Evolutionary conservation across 2,113 vertebrate species (phyloP), one percentile per base, ranked within the genome.

Genomic region (Clupea harengus): DNA sequence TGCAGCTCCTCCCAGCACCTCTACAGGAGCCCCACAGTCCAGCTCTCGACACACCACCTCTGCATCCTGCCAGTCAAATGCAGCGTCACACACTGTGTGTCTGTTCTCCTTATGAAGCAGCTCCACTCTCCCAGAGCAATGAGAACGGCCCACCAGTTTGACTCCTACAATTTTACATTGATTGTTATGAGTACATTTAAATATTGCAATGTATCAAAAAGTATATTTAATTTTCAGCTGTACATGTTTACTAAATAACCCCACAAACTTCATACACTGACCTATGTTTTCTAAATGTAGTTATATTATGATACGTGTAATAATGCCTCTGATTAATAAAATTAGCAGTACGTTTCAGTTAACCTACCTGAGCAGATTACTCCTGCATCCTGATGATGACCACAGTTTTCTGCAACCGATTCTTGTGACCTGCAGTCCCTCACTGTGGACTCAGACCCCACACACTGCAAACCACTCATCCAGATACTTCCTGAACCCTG

Each of bases 331-430:
- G 0, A 22, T 57, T 57, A 57, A 22, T 22, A 6, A 3, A 6
- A 57, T 57, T 57, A 57, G 3, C 18, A 60, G 20, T 0, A 60
- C 39, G 54, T 57, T 18, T 2, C 17, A 20, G 20, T 60, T 20
- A 60, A 1, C 22, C 7, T n/a, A 60, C 54, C 54, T 60, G 54
- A 22, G 83, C 92, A 94, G 49, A 88, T 2, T 0, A 92, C 93
- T 0, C 91, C 46, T 0, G 91, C 93, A 0, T 93, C 93, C 67
- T 89, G n/a, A 0, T 13, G 3, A 0, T 93, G 93, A 0, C 22
- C 0, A 2, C 93, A 93, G 82, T 86, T 47, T 60, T 60, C 20
- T 22, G 18, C 54, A 15, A 86, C 88, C 54, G 18, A 60, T 60
- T 4, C 22, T 20, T 60, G 54, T 60, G 54, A n/a, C 20, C 6